A percentile compares a stretch with the other conserved stretches of the same genome.
phyloP scores from a whole-genome alignment of 2,888 invertebrate genomes.

The Phortica okadai region DNA sequence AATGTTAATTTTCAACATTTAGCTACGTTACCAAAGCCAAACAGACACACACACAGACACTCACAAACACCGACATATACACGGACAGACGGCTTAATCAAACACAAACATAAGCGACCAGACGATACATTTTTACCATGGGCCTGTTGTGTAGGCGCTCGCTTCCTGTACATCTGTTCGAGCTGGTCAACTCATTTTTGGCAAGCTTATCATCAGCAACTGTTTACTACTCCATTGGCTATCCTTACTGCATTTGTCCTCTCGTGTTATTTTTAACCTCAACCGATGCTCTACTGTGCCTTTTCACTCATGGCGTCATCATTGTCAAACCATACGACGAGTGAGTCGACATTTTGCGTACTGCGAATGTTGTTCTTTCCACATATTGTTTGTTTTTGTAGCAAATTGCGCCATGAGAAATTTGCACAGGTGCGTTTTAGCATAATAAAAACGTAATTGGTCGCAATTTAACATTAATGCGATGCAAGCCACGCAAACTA shows the following conservation, averaged over 20 bases:
- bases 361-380: conserved; percentile 64
- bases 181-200: neutral
- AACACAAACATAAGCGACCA: conserved; percentile 4
- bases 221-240: neutral
- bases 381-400: conserved; percentile 70
- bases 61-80: conserved; percentile 24
- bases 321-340: neutral
- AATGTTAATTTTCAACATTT: conserved; percentile 71
- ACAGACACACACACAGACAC: conserved; percentile 27
- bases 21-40: conserved; percentile 66
- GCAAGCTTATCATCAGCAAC: neutral
- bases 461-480: neutral
- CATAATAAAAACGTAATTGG: conserved; percentile 70
- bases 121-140: too few relatives aligned
- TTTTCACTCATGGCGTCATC: neutral
- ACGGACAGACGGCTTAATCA: conserved; percentile 7
- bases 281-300: neutral
- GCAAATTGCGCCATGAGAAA: conserved; percentile 72
- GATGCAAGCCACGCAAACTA: conserved; percentile 7
- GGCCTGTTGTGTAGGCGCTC: too few relatives aligned
- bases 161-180: neutral
- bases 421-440: conserved; percentile 71
- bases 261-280: neutral
- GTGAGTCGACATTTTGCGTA: neutral
- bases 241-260: neutral